Evolutionary conservation across 2,113 vertebrate species (phyloP).

Genomic region (Lutjanus erythropterus): DNA sequence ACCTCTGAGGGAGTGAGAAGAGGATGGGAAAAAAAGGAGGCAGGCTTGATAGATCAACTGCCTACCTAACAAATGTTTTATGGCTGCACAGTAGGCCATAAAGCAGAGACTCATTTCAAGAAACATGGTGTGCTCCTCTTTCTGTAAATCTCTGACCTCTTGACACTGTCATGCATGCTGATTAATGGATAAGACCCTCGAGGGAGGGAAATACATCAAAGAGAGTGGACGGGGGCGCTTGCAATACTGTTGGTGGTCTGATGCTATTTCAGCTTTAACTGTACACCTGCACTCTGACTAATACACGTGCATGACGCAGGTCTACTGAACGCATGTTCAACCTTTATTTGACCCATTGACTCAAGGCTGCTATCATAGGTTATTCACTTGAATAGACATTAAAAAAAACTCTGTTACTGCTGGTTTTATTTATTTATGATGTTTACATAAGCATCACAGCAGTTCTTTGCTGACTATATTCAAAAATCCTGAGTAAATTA

Average conservation of each 20-base stretch:
- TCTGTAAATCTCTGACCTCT: conserved; percentile 73
- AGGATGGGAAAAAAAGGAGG: conserved; percentile 10
- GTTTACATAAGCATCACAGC: not conserved
- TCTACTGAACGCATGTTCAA: conserved; percentile 2
- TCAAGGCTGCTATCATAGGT: not conserved
- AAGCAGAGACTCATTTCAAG: conserved; percentile 62
- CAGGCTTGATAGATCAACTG: conserved; percentile 55
- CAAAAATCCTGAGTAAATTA: not conserved
- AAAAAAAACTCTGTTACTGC: not conserved
- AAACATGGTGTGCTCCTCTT: conserved; percentile 48
- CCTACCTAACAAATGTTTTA: conserved; percentile 68
- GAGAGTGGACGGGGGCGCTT: conserved; percentile 24
- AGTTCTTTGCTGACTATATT: not conserved
- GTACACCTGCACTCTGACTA: conserved; percentile 46
- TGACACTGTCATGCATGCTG: conserved; percentile 46
- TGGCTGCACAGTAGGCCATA: conserved; percentile 49
- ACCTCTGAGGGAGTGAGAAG: conserved; percentile 51
- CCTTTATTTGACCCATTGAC: conserved; percentile 5
- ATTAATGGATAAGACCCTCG: conserved; percentile 65
- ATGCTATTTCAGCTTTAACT: conserved; percentile 56
- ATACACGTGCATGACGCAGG: conserved; percentile 1
- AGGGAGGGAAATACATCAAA: conserved; percentile 64
- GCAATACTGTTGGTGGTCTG: conserved; percentile 38
- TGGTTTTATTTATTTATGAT: not conserved
- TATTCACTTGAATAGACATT: not conserved